phyloP scores from a whole-genome alignment of 2,113 vertebrate genomes.

The Erpornis zantholeuca region DNA sequence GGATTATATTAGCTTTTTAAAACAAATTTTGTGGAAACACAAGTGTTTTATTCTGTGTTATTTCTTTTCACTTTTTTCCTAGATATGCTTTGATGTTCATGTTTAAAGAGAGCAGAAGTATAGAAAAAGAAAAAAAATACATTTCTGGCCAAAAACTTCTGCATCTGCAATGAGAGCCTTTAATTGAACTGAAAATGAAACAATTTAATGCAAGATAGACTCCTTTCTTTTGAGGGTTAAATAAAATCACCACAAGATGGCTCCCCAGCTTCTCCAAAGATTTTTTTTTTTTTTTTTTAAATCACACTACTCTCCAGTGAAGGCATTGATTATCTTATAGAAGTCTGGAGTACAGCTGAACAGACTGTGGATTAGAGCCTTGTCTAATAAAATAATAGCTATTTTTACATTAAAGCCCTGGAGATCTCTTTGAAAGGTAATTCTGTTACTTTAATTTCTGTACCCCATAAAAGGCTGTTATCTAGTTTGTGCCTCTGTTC shows the following conservation, averaged over 20 bases:
- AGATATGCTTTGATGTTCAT: neutral
- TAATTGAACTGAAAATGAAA: neutral
- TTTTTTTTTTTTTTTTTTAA: neutral
- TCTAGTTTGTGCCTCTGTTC: conserved; percentile 63
- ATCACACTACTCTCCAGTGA: conserved; percentile 15
- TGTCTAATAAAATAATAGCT: conserved; percentile 74
- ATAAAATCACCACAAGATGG: conserved; percentile 58
- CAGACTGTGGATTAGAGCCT: conserved; percentile 64
- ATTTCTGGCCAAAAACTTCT: neutral
- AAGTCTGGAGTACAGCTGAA: conserved; percentile 53
- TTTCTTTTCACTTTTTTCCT: neutral
- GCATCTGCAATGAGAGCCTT: neutral
- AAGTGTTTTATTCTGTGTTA: neutral
- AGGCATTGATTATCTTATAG: conserved; percentile 66
- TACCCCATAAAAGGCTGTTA: conserved; percentile 67
- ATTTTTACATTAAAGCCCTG: conserved; percentile 72
- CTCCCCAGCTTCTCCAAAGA: conserved; percentile 43
- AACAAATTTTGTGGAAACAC: neutral
- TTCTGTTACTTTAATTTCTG: conserved; percentile 72
- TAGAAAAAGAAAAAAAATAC: neutral
- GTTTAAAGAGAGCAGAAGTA: neutral
- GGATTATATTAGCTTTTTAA: neutral
- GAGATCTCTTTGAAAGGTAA: conserved; percentile 70
- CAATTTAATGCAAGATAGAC: neutral
- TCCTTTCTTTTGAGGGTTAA: neutral